Percentiles rank a stretch among this genome's conserved stretches.
Conservation (phyloP, 1,140 invertebrate species). For the Nixonia krombeini region DNA sequence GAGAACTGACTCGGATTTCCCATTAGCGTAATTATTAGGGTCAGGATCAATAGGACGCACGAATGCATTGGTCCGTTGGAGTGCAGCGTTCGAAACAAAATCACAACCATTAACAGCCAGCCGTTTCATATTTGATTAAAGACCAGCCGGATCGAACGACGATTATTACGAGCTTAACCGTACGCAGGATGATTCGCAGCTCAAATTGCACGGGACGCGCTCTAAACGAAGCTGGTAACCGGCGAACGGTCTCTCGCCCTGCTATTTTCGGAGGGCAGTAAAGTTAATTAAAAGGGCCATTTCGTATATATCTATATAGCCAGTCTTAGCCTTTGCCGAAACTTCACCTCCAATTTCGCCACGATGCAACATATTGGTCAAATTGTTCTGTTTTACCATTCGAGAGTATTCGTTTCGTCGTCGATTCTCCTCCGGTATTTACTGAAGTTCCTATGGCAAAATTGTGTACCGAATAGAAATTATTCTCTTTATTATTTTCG, state of each 20-base stretch:
- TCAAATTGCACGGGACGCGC: constrained; percentile 39
- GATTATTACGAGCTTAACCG: constrained; percentile 36
- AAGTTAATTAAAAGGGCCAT: constrained; percentile 49
- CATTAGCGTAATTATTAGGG: constrained; percentile 48
- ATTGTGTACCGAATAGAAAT: no score
- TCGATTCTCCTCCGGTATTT: no score
- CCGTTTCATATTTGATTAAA: constrained; percentile 50
- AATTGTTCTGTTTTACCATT: no score
- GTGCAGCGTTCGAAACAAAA: constrained; percentile 43
- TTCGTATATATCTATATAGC: constrained; percentile 36
- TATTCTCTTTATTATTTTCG: no score
- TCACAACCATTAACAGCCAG: constrained; percentile 42
- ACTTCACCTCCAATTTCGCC: constrained; percentile 14
- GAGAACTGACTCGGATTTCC: constrained; percentile 38
- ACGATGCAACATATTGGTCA: constrained; percentile 38
- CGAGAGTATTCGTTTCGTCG: no score
- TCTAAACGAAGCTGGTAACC: constrained; percentile 2
- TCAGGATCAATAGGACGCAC: constrained; percentile 15
- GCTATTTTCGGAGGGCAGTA: constrained; percentile 38
- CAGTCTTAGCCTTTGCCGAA: constrained; percentile 20
- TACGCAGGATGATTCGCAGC: constrained; percentile 42
- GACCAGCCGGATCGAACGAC: constrained; percentile 41
- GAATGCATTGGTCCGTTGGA: constrained; percentile 15
- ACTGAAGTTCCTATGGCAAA: no score
- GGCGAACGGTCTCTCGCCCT: constrained; percentile 13